Conservation (phyloP, 1,140 invertebrate species). For the Papilio machaon region DNA sequence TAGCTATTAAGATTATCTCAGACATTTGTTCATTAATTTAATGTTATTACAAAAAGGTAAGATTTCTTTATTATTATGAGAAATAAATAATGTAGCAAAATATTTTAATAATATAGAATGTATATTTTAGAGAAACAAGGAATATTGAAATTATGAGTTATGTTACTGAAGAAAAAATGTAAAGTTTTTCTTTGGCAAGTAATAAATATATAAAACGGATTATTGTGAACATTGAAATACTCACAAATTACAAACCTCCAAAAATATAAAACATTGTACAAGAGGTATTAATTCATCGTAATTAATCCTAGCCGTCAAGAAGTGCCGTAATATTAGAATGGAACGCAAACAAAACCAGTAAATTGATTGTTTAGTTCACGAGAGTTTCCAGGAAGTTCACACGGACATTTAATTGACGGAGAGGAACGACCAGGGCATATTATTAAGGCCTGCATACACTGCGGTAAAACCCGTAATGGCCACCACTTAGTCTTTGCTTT, state of each 20-base stretch:
- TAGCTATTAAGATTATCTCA: background rate
- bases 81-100: no score
- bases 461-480: constrained; percentile 18
- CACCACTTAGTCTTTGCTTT: background rate
- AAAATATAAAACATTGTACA: no score
- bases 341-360: constrained; percentile 15
- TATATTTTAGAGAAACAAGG: no score
- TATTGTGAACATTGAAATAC: no score
- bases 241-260: no score
- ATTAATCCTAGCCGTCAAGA: background rate
- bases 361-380: constrained; percentile 1
- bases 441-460: constrained; percentile 4
- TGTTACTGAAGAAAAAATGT: no score
- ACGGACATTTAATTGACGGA: constrained; percentile 19
- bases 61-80: no score
- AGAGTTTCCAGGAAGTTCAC: constrained; percentile 30
- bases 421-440: constrained; percentile 5
- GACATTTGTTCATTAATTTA: background rate
- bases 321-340: background rate
- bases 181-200: no score
- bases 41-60: background rate
- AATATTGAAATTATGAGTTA: no score
- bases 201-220: no score
- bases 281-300: background rate
- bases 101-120: no score